Evolutionary conservation across 1,140 invertebrate species (phyloP), one percentile per base, ranked within the genome.

Genomic region (Zelostemma sp.): DNA sequence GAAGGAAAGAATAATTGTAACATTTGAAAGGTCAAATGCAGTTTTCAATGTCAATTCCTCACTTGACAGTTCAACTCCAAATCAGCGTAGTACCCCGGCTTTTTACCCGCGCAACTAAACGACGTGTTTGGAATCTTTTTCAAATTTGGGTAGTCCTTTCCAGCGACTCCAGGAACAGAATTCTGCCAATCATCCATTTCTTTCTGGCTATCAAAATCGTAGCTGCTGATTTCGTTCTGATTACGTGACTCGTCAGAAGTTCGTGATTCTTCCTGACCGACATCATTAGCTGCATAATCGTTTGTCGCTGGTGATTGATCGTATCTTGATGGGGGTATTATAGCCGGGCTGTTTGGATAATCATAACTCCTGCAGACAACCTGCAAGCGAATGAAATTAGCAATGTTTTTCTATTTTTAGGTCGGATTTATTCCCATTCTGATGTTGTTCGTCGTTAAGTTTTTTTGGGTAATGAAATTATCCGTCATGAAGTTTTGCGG

Each of bases 61-160:
- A n/a, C n/a, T n/a, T n/a, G n/a, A n/a, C n/a, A n/a, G n/a, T n/a
- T n/a, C n/a, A n/a, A n/a, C n/a, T n/a, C n/a, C n/a, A 84, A 77
- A 72, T 90, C 89, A 0, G 89, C 89, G 73, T 90, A 90, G 76
- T 89, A 90, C 11, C 89, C 89, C 6, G 86, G 80, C 45, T 86
- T 83, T 78, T 88, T 90, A 41, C 84, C 88, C n/a, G 71, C 75
- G 71, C 90, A 91, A 15, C 79, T 83, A 76, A 91, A 91, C 11
- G 82, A 83, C 1, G 89, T 90, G 60, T 86, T 80, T 0, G 89
- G 90, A 68, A 90, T 84, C 62, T 76, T 76, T 43, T 84, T 61
- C 41, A 83, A 83, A 57, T 86, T 82, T 6, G 88, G 88, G 75
- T 88, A 88, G 67, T 89, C 88, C 53, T 80, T 81, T 4, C 87